Conservation (phyloP, 1,140 invertebrate species). For the Sarcophaga peregrina region DNA sequence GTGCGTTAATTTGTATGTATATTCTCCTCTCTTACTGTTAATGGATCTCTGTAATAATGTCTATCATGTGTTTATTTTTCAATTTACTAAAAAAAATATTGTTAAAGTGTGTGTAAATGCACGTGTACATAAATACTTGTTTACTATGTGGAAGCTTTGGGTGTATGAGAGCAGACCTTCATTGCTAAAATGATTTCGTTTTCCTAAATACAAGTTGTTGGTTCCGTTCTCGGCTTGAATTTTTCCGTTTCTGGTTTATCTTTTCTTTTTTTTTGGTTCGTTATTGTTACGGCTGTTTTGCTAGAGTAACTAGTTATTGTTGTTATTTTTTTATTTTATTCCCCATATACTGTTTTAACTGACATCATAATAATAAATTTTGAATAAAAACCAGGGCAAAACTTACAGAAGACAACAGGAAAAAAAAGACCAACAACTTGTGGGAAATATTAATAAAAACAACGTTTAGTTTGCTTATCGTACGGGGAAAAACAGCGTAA, state of each 20-base stretch:
- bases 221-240: neutral
- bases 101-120: too few species aligned
- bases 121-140: too few species aligned
- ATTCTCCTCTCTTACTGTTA: too few species aligned
- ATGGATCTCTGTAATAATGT: too few species aligned
- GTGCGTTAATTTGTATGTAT: too few species aligned
- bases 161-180: too few species aligned
- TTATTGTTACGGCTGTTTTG: neutral
- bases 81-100: too few species aligned
- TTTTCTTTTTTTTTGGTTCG: neutral
- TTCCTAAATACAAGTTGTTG: neutral
- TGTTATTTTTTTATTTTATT: conserved; percentile 6
- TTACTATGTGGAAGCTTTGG: too few species aligned
- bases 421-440: neutral
- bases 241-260: neutral
- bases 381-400: neutral
- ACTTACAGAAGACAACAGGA: neutral
- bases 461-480: conserved; percentile 6
- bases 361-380: conserved; percentile 27
- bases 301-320: neutral
- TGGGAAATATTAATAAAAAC: conserved; percentile 18
- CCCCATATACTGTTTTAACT: neutral
- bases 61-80: too few species aligned
- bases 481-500: neutral
- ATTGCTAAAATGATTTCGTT: too few species aligned